Evolutionary conservation across 2,888 invertebrate genomes (phyloP).

Genomic region (Caradrina kadenii): DNA sequence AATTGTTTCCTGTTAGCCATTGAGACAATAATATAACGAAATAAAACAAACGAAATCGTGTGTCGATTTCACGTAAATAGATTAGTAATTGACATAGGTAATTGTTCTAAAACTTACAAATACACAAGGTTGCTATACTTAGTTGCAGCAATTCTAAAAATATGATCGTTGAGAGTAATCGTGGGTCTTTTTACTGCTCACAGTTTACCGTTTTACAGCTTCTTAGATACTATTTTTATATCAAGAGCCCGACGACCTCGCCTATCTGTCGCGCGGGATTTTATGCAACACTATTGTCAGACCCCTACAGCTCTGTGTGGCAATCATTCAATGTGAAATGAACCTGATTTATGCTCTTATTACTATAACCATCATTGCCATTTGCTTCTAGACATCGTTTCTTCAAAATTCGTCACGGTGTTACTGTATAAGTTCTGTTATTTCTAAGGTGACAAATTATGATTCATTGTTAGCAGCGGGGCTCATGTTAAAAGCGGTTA

Average conservation of each 20-base stretch:
- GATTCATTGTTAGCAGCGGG: slow-evolving; percentile 73
- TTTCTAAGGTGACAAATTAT: slow-evolving; percentile 68
- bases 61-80: slow-evolving; percentile 51
- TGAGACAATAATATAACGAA: slow-evolving; percentile 42
- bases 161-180: slow-evolving; percentile 55
- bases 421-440: slow-evolving; percentile 56
- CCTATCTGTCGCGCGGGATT: slow-evolving; percentile 73
- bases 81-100: slow-evolving; percentile 41
- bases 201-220: slow-evolving; percentile 65
- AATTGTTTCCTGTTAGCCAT: slow-evolving; percentile 27
- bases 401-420: slow-evolving; percentile 54
- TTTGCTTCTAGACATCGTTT: slow-evolving; percentile 31
- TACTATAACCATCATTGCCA: slow-evolving; percentile 36
- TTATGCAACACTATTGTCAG: slow-evolving; percentile 80
- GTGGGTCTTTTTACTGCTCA: slow-evolving; percentile 58
- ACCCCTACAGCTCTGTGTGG: slow-evolving; percentile 73
- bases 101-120: slow-evolving; percentile 55
- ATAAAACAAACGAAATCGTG: slow-evolving; percentile 44
- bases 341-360: slow-evolving; percentile 65
- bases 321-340: slow-evolving; percentile 66
- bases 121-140: slow-evolving; percentile 53
- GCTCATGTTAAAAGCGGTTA: slow-evolving; percentile 72
- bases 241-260: slow-evolving; percentile 76
- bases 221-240: slow-evolving; percentile 68
- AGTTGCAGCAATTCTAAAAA: slow-evolving; percentile 61